A percentile compares a stretch with the other conserved stretches of the same genome.
Evolutionary conservation across 2,888 invertebrate genomes (phyloP).

Genomic region (Panorpa germanica): DNA sequence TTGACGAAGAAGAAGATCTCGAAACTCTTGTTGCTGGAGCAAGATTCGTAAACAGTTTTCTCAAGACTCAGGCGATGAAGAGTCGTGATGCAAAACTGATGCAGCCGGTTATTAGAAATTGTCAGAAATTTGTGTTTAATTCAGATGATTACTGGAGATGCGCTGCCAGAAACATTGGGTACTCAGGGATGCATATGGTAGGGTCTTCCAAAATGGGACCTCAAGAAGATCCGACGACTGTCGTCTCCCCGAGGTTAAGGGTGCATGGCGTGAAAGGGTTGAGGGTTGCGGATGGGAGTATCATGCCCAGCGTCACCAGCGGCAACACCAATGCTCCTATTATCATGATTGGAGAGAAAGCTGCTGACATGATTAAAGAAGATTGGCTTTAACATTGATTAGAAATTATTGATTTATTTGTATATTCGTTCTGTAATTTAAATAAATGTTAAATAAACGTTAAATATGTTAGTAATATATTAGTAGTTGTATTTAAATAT

Average conservation of each 20-base stretch:
- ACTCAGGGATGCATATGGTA: too few relatives aligned
- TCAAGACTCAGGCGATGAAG: too few relatives aligned
- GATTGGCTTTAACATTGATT: too few relatives aligned
- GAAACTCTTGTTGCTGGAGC: conserved; percentile 23
- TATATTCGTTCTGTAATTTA: too few relatives aligned
- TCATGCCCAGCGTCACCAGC: conserved; percentile 32
- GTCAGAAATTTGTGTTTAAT: too few relatives aligned
- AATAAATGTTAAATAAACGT: too few relatives aligned
- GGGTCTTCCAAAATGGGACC: conserved; percentile 40
- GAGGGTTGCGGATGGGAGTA: conserved; percentile 31
- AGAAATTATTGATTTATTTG: too few relatives aligned
- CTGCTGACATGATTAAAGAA: conserved; percentile 9
- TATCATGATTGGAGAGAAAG: conserved; percentile 11
- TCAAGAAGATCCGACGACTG: conserved; percentile 24
- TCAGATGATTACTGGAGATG: conserved; percentile 31
- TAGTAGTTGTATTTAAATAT: too few relatives aligned
- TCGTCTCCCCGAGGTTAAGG: conserved; percentile 29
- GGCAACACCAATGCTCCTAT: conserved; percentile 22
- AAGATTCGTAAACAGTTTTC: too few relatives aligned
- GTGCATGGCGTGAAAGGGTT: conserved; percentile 29
- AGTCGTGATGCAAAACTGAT: too few relatives aligned
- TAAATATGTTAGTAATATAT: too few relatives aligned
- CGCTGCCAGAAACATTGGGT: conserved; percentile 18
- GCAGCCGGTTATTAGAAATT: too few relatives aligned
- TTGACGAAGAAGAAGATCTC: conserved; percentile 31